These are phyloP conservation scores for Odontomyia ornata DNA, from an alignment of 2,888 invertebrate species.

Conservation along the genomic window DNA sequence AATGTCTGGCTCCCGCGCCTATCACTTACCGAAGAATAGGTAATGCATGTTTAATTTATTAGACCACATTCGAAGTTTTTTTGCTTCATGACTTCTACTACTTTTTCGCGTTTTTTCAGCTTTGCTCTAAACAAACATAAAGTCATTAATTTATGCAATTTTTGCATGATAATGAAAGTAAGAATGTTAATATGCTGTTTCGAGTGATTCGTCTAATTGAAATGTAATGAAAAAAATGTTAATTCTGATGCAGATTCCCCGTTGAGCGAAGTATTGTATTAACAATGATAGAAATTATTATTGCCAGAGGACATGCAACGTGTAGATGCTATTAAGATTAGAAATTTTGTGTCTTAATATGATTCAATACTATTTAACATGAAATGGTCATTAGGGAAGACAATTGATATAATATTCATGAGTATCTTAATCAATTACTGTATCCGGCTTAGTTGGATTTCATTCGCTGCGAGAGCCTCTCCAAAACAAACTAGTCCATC, in stretches of 20 bases:
- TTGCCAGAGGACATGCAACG: constrained; percentile 16
- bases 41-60: constrained; percentile 33
- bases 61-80: not conserved
- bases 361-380: too few relatives aligned
- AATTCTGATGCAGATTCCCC: not conserved
- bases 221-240: constrained; percentile 22
- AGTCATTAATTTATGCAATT: constrained; percentile 25
- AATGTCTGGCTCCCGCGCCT: constrained; percentile 42
- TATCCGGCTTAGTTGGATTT: too few relatives aligned
- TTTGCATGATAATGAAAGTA: constrained; percentile 30
- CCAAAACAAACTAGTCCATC: too few relatives aligned
- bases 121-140: constrained; percentile 8
- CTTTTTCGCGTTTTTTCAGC: not conserved
- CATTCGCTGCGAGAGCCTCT: too few relatives aligned
- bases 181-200: not conserved
- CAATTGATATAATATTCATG: too few relatives aligned
- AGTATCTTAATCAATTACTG: too few relatives aligned
- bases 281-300: constrained; percentile 11
- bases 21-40: constrained; percentile 20
- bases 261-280: not conserved
- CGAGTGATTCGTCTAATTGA: constrained; percentile 12
- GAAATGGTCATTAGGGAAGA: too few relatives aligned
- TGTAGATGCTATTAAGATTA: not conserved
- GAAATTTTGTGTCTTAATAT: not conserved
- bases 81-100: not conserved